Percentiles rank a stretch among this genome's conserved stretches.
These are phyloP conservation scores for Tenebrosternarchus preto DNA, from an alignment of 2,113 vertebrate genomes.

Conservation along the genomic window DNA sequence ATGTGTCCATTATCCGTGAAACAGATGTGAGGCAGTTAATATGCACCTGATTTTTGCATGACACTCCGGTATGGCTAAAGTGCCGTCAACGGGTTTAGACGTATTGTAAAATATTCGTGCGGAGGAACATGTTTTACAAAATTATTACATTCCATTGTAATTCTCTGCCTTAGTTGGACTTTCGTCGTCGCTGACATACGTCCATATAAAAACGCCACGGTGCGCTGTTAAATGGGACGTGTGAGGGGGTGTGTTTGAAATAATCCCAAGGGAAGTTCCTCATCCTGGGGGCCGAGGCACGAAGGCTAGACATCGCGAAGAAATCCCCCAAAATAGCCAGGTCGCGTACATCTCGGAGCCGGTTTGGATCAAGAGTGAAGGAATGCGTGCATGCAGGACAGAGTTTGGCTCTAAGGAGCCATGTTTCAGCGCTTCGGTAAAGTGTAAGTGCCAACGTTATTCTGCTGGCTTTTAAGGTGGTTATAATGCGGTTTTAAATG, in stretches of 20 bases:
- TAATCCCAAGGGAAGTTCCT: constrained; percentile 36
- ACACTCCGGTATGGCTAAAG: too few species aligned
- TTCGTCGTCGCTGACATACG: background rate
- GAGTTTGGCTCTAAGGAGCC: background rate
- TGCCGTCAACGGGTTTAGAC: too few species aligned
- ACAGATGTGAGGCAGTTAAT: background rate
- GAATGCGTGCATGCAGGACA: background rate
- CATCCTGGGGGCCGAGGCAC: background rate
- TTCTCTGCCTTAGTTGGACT: too few species aligned
- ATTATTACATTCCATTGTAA: too few species aligned
- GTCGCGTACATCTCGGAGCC: too few species aligned
- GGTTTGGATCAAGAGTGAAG: background rate
- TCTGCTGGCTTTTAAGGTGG: background rate
- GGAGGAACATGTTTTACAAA: too few species aligned
- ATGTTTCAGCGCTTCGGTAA: constrained; percentile 11
- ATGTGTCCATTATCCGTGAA: background rate
- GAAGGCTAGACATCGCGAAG: background rate
- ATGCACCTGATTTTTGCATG: background rate
- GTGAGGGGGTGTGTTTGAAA: constrained; percentile 17
- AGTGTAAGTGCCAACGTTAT: background rate
- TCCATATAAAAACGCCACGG: background rate
- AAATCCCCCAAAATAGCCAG: background rate
- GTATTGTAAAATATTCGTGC: too few species aligned
- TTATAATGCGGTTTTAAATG: too few species aligned
- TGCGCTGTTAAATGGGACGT: constrained; percentile 22